Evolutionary conservation across 2,113 vertebrate species (phyloP), one percentile per base, ranked within the genome.

Genomic region (Brevimyrus niger): DNA sequence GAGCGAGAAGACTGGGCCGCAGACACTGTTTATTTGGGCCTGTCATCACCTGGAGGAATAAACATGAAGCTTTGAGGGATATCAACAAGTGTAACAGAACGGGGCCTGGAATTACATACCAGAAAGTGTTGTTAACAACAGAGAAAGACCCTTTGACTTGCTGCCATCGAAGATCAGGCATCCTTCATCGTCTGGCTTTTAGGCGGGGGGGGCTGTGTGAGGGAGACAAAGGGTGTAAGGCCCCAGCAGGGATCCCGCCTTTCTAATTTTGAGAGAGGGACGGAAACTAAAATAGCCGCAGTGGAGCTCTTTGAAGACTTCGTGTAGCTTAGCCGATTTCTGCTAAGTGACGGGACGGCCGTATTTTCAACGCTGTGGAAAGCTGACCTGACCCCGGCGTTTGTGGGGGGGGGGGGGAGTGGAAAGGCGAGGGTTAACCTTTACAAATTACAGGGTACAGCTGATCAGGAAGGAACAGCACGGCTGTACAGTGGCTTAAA

Each of bases 361-460:
- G 1, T 47, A 15, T 93, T 94, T 94, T 94, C 91, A 91, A 91
- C 92, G 93, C 94, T 94, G 93, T 94, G 53, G 87, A 93, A 92
- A 93, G 92, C 92, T 91, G 92, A 93, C 91, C 65, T 76, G 85
- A 80, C 73, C 35, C 35, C 27, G 35, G 19, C 17, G 10, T 38
- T 38, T 80, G 91, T 91, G 89, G 91, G 85, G 88, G 89, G 91
- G 85, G 88, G 61, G 82, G 73, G 88, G 91, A 53, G 42, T 90
- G 46, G 69, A 86, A 90, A 27, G 90, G 92, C 93, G 91, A 92
- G 93, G 92, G 91, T 94, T 94, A 93, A 95, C 94, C 93, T 89
- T 91, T 47, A 47, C 82, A 84, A 84, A 46, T 84, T 87, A 31
- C 48, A 21, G 50, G 50, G n/a, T 50, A 53, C n/a, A 53, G 47